Evolutionary conservation across 2,888 invertebrate species (phyloP), one percentile per base, ranked within the genome.

Genomic region (Andrena bicolor): DNA sequence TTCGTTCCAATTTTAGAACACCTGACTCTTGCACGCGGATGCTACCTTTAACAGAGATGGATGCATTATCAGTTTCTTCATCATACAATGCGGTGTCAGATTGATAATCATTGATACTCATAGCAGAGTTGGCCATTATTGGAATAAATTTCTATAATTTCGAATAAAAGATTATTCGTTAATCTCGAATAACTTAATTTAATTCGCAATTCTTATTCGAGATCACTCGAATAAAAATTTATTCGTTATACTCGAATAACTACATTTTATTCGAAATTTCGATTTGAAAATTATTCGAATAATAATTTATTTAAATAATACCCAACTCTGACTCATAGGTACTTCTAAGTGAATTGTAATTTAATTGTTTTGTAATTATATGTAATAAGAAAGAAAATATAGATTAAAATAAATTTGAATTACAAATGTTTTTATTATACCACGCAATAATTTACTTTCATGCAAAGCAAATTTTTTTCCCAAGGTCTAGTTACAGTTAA

Each of bases 1-100:
- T 41, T 16, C 4, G 41, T 49, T 7, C 8, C 5, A 56, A 28
- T 73, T 82, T 16, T 32, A 86, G 86, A 7, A 80, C 86, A 23
- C 75, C 86, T 16, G 86, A 84, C 65, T 80, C 84, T 10, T 86
- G 77, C 13, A 66, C 51, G 35, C 71, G 66, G 28, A 82, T 86
- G 56, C 20, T 84, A 65, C 61, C 83, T 53, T 58, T 84, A 65
- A 60, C 77, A 32, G 80, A 86, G 0, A 35, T 80, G 26, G 84
- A 86, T 20, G 30, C 73, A 32, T 48, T 86, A 35, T 51, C 82
- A 32, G 76, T 76, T 48, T 53, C 79, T 20, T 71, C 71, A 23
- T 20, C 71, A 0, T 79, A 76, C 16, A 85, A 66, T 60, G 35
- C 80, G 16, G 49, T 35, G 32, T 73, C 64, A 1, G 84, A 86